These are phyloP conservation scores for Augiades crinisus DNA, from an alignment of 2,888 invertebrate species.

Conservation along the genomic window DNA sequence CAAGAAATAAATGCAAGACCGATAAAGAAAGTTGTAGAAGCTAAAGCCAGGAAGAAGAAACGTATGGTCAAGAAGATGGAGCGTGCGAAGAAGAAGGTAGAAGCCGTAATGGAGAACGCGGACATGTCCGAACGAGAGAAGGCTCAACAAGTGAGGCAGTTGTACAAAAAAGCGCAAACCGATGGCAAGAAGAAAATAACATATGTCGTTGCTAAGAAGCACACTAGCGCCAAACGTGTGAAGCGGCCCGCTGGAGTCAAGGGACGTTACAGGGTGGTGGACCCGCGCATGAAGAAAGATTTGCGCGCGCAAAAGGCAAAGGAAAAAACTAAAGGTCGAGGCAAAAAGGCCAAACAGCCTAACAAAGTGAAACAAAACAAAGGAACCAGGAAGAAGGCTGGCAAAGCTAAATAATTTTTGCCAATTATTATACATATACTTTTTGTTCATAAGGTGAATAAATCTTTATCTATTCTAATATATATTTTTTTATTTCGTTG, in stretches of 20 bases:
- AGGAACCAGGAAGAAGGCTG: conserved; percentile 51
- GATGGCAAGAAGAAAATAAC: conserved; percentile 94
- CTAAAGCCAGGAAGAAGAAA: conserved; percentile 98
- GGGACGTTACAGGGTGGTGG: conserved; percentile 97
- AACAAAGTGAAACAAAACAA: conserved; percentile 38
- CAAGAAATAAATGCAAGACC: conserved; percentile 96
- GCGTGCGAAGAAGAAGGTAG: conserved; percentile 97
- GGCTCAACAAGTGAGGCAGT: conserved; percentile 92
- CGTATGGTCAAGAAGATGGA: conserved; percentile 92
- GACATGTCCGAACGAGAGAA: conserved; percentile 97
- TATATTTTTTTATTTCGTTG: no score
- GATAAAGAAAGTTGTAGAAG: conserved; percentile 98
- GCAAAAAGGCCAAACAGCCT: conserved; percentile 58
- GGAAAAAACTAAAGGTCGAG: conserved; percentile 80
- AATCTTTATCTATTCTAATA: no score
- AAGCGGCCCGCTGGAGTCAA: conserved; percentile 93
- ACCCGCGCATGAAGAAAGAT: conserved; percentile 98
- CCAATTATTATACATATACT: background rate
- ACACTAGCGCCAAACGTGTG: conserved; percentile 87
- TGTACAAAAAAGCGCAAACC: conserved; percentile 94
- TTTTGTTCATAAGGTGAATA: no score
- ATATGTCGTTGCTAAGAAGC: conserved; percentile 97
- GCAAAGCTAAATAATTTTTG: conserved; percentile 49
- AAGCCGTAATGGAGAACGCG: conserved; percentile 93
- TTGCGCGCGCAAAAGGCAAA: conserved; percentile 84